Conservation (phyloP, 2,113 vertebrate species). For the Chloropsis hardwickii region DNA sequence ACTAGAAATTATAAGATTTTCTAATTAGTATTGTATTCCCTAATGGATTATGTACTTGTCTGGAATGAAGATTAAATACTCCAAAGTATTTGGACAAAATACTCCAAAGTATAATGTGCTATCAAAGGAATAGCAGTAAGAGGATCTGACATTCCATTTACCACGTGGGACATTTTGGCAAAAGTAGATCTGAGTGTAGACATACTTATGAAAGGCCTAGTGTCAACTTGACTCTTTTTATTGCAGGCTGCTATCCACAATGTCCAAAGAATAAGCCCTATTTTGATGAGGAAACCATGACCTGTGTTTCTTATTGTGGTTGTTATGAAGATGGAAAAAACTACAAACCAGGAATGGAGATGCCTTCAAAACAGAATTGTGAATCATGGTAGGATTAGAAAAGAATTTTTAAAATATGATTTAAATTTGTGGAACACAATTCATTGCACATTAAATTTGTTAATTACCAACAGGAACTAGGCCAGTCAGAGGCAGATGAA, state of each 20-base stretch:
- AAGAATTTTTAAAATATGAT: not conserved
- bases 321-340: slow-evolving; percentile 76
- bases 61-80: not conserved
- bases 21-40: not conserved
- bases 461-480: not conserved
- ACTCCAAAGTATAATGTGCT: not conserved
- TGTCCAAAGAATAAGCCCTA: slow-evolving; percentile 81
- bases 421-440: not conserved
- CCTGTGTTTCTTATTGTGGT: slow-evolving; percentile 81
- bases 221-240: not conserved
- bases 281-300: slow-evolving; percentile 90
- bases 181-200: not conserved
- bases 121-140: not conserved
- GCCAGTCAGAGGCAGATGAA: not conserved
- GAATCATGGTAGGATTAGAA: slow-evolving; percentile 79
- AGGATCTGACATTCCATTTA: not conserved
- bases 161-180: not conserved
- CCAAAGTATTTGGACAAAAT: not conserved
- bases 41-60: not conserved
- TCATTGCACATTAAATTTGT: not conserved
- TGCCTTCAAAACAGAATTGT: slow-evolving; percentile 78
- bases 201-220: not conserved
- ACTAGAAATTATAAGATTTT: not conserved
- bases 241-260: slow-evolving; percentile 88
- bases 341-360: slow-evolving; percentile 65